Evolutionary conservation across 2,888 invertebrate species (phyloP).

Genomic region (Terebella lapidaria): DNA sequence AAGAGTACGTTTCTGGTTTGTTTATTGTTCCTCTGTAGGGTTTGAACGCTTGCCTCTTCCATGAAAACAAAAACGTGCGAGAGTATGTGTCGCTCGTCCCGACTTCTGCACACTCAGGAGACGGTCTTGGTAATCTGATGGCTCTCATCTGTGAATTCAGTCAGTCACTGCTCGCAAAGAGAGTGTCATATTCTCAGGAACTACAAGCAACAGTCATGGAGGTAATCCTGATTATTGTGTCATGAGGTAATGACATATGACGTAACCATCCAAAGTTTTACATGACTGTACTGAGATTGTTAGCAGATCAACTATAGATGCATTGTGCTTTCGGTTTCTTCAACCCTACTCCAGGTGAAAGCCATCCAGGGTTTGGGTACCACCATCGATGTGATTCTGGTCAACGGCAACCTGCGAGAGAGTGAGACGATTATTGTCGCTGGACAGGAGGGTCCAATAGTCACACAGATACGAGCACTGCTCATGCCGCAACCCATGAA

Average conservation of each 20-base stretch:
- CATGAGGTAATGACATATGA: constrained; percentile 2
- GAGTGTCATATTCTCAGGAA: constrained; percentile 85
- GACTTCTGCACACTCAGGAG: constrained; percentile 95
- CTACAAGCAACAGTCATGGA: constrained; percentile 66
- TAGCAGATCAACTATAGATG: too few relatives aligned
- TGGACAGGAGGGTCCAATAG: constrained; percentile 96
- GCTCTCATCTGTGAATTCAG: constrained; percentile 88
- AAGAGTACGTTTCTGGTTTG: too few relatives aligned
- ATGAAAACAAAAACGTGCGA: constrained; percentile 89
- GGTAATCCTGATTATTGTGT: too few relatives aligned
- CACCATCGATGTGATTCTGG: constrained; percentile 96
- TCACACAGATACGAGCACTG: constrained; percentile 91
- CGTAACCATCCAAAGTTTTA: too few relatives aligned
- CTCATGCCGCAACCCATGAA: constrained; percentile 97
- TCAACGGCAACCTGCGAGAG: constrained; percentile 89
- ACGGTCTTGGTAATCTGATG: constrained; percentile 96
- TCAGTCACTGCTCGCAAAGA: constrained; percentile 81
- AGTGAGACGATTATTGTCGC: constrained; percentile 93
- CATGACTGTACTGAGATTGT: too few relatives aligned
- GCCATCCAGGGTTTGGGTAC: constrained; percentile 88
- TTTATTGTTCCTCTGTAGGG: constrained; percentile 59
- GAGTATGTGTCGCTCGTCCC: constrained; percentile 94
- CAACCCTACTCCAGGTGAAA: constrained; percentile 64
- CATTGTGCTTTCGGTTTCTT: neutral
- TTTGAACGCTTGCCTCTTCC: constrained; percentile 89